Evolutionary conservation across 2,113 vertebrate species (phyloP).

Genomic region (Microcebus ravelobensis): DNA sequence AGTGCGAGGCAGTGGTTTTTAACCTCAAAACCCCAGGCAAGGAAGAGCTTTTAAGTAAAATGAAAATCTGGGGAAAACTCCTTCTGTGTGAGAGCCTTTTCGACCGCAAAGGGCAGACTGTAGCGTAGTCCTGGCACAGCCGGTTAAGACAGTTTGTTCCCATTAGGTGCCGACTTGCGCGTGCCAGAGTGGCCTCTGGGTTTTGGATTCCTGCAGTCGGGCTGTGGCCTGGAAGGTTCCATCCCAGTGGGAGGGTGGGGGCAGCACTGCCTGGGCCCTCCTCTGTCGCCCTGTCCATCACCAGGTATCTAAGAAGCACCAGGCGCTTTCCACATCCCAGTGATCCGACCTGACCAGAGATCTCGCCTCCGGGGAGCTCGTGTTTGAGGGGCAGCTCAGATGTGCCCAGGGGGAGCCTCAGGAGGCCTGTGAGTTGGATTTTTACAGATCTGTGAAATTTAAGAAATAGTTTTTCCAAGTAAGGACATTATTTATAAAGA

Average conservation of each 20-base stretch:
- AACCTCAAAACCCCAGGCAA: conserved; percentile 58
- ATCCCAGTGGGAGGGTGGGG: background rate
- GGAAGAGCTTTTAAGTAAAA: conserved; percentile 69
- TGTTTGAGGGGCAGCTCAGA: background rate
- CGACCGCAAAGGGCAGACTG: background rate
- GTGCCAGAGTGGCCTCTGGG: too few species aligned
- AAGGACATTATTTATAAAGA: background rate
- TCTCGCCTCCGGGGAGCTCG: background rate
- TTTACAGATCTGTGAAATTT: background rate
- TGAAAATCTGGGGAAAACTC: conserved; percentile 33
- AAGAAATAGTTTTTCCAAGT: background rate
- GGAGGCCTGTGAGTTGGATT: background rate
- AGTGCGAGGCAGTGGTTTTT: conserved; percentile 42
- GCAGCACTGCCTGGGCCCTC: background rate
- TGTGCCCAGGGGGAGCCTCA: background rate
- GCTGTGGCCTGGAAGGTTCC: background rate
- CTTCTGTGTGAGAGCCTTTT: background rate
- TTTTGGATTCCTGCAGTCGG: background rate
- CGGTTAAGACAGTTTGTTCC: accelerated
- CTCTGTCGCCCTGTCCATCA: background rate
- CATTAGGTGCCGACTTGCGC: background rate
- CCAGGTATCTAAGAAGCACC: background rate
- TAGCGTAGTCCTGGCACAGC: background rate
- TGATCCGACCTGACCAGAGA: background rate
- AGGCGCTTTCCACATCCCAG: background rate